Evolutionary conservation across 2,113 vertebrate species (phyloP).

Genomic region (Plestiodon gilberti): DNA sequence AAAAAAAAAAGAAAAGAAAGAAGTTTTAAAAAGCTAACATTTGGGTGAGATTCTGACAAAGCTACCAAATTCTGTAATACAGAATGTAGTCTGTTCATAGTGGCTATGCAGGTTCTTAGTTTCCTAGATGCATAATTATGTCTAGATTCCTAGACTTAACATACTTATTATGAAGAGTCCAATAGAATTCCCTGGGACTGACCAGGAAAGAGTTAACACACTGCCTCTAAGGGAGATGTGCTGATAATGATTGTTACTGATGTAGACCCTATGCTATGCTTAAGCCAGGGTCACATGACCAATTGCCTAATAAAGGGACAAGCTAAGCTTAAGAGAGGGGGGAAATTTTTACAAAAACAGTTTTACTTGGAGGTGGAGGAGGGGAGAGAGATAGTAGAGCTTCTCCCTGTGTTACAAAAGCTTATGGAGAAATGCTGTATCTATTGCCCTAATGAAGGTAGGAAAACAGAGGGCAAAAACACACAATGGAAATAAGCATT

Average conservation of each 20-base stretch:
- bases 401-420: background rate
- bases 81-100: background rate
- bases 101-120: background rate
- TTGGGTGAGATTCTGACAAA: background rate
- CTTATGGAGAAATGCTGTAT: background rate
- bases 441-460: background rate
- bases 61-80: background rate
- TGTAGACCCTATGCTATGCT: background rate
- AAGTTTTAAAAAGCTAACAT: background rate
- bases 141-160: background rate
- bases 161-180: background rate
- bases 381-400: background rate
- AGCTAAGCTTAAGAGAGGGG: background rate
- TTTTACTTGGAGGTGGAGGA: background rate
- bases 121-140: background rate
- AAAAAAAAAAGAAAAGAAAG: too few species aligned
- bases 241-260: background rate
- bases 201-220: background rate
- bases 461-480: background rate
- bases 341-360: background rate
- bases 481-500: background rate
- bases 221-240: background rate
- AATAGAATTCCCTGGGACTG: background rate
- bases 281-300: conserved; percentile 10
- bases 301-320: conserved; percentile 3